Conservation (phyloP, 2,888 invertebrate species). For the Diachrysia chrysitis region DNA sequence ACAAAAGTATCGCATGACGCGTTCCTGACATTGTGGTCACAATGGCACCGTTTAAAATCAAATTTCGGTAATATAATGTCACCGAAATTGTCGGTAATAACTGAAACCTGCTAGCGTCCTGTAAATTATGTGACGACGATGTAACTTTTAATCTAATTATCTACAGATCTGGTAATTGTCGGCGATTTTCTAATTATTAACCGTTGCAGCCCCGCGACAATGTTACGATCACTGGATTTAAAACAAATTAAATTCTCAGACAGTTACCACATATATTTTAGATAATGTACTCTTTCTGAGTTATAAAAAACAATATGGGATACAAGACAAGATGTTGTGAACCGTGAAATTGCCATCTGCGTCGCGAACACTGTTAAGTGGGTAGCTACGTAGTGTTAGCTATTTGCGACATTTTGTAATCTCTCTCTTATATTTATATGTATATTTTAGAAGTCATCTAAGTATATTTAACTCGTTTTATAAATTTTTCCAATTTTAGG, state of each 20-base stretch:
- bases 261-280: slow-evolving; percentile 35
- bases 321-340: slow-evolving; percentile 72
- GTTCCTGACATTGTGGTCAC: slow-evolving; percentile 84
- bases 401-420: slow-evolving; percentile 49
- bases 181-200: slow-evolving; percentile 53
- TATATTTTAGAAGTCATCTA: slow-evolving; percentile 20
- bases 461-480: slow-evolving; percentile 24
- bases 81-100: slow-evolving; percentile 73
- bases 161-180: slow-evolving; percentile 48
- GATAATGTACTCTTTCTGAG: slow-evolving; percentile 63
- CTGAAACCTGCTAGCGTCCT: slow-evolving; percentile 69
- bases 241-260: neutral
- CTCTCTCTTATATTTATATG: slow-evolving; percentile 27
- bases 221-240: slow-evolving; percentile 14
- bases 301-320: slow-evolving; percentile 72
- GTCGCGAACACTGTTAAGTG: slow-evolving; percentile 74
- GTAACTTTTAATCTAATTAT: slow-evolving; percentile 62
- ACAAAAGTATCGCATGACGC: slow-evolving; percentile 75
- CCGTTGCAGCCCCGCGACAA: slow-evolving; percentile 26
- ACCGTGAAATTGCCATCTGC: slow-evolving; percentile 80
- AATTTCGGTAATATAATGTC: slow-evolving; percentile 79
- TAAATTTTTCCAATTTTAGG: slow-evolving; percentile 63
- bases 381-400: slow-evolving; percentile 65
- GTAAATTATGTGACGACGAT: slow-evolving; percentile 69
- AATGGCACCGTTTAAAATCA: slow-evolving; percentile 85